A percentile compares a stretch with the other conserved stretches of the same genome.
phyloP scores from a whole-genome alignment of 2,888 invertebrate species.

The Dione vanillae region DNA sequence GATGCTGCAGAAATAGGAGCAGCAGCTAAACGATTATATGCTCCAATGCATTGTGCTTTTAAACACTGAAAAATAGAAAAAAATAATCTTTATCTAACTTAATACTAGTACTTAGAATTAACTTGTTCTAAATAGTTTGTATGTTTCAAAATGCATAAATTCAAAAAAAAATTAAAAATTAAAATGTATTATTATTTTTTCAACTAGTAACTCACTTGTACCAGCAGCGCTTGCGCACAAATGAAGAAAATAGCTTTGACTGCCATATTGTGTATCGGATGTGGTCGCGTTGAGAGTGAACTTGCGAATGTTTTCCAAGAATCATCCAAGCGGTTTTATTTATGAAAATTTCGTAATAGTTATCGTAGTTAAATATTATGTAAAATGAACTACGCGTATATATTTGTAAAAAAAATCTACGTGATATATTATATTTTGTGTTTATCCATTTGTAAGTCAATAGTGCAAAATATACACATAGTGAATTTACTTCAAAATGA shows the following conservation, averaged over 20 bases:
- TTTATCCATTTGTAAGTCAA: no score
- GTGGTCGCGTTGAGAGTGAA: background rate
- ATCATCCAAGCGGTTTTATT: background rate
- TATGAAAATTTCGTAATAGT: background rate
- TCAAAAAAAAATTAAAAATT: background rate
- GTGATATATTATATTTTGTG: conserved; percentile 1
- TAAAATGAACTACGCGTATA: background rate
- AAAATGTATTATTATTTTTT: no score
- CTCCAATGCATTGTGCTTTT: conserved; percentile 46
- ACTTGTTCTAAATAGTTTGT: no score
- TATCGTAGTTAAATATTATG: background rate
- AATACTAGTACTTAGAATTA: no score
- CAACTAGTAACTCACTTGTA: conserved; percentile 51
- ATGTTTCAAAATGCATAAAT: no score
- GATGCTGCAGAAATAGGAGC: background rate
- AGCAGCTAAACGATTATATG: conserved; percentile 7
- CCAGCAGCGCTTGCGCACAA: conserved; percentile 52
- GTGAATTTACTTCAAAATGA: background rate
- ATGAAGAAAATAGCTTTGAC: conserved; percentile 49
- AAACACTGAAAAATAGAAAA: conserved; percentile 44
- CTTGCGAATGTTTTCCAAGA: conserved; percentile 6
- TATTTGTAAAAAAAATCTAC: background rate
- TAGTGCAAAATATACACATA: background rate
- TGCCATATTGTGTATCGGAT: conserved; percentile 43
- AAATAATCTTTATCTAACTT: no score